phyloP scores from a whole-genome alignment of 2,797 vertebrate species.

The Nannoperca obscura region DNA sequence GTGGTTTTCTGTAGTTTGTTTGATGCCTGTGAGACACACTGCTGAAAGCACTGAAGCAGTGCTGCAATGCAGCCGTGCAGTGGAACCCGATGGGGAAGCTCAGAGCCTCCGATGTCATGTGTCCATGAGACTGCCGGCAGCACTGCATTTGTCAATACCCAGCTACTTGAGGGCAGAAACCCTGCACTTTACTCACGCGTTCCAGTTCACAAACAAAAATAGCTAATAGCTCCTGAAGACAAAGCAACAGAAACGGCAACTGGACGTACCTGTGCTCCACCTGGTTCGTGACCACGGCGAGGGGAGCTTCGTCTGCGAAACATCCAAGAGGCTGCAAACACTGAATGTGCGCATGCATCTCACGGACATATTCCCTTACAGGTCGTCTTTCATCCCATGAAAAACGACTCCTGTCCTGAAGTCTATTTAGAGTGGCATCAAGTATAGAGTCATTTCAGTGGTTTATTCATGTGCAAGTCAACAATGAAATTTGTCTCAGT shows the following conservation, averaged over 20 bases:
- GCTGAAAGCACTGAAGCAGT: conserved; percentile 28
- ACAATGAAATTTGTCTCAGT: neutral
- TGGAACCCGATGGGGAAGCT: conserved; percentile 4
- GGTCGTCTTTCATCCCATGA: too few species aligned
- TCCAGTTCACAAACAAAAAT: conserved; percentile 11
- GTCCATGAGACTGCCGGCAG: conserved; percentile 40
- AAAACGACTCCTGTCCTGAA: neutral
- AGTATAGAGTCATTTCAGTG: neutral
- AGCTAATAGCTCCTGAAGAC: conserved; percentile 2
- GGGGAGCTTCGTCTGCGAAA: neutral
- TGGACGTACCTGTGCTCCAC: neutral
- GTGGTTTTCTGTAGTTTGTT: neutral
- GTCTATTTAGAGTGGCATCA: neutral
- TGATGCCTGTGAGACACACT: neutral
- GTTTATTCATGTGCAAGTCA: neutral
- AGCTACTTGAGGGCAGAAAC: conserved; percentile 1
- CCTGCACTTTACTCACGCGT: conserved; percentile 17
- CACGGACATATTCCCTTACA: neutral
- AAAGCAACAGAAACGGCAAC: conserved; percentile 4
- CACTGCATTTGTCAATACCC: conserved; percentile 37
- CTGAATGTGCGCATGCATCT: neutral
- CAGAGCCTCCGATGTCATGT: conserved; percentile 46
- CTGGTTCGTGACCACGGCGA: conserved; percentile 6
- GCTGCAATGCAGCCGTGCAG: neutral
- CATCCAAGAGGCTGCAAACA: neutral